These are phyloP conservation scores for Danaus plexippus DNA, from an alignment of 1,140 invertebrate species.

Conservation along the genomic window DNA sequence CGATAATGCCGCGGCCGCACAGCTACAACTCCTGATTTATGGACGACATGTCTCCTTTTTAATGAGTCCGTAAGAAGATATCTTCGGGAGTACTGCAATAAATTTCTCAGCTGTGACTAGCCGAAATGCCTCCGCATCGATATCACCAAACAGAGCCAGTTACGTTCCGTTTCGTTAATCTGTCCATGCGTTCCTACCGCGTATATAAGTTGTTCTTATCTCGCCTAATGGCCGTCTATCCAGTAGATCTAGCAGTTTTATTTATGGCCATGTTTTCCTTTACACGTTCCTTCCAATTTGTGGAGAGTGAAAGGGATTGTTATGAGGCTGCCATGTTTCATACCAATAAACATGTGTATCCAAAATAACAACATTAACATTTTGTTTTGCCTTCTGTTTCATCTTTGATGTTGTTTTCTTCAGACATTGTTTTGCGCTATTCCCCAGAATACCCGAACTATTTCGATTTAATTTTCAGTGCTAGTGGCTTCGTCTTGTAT, in stretches of 20 bases:
- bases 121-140: constrained; percentile 60
- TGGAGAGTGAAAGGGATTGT: constrained; percentile 70
- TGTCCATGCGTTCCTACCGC: constrained; percentile 48
- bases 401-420: constrained; percentile 46
- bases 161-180: constrained; percentile 63
- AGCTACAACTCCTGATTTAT: constrained; percentile 62
- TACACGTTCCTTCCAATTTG: constrained; percentile 69
- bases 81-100: constrained; percentile 62
- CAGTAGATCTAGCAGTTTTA: constrained; percentile 68
- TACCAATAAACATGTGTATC: constrained; percentile 70
- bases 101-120: constrained; percentile 59
- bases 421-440: constrained; percentile 32
- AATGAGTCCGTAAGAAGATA: constrained; percentile 71
- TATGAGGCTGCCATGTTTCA: constrained; percentile 69
- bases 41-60: constrained; percentile 69
- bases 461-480: constrained; percentile 28
- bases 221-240: constrained; percentile 67
- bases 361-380: constrained; percentile 69
- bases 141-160: constrained; percentile 65
- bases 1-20: constrained; percentile 50
- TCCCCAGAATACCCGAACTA: constrained; percentile 27
- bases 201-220: constrained; percentile 67
- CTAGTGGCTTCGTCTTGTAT: constrained; percentile 15
- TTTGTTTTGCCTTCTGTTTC: constrained; percentile 47
- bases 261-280: constrained; percentile 70